phyloP scores from a whole-genome alignment of 2,113 vertebrate species.

The Embiotoca jacksoni region DNA sequence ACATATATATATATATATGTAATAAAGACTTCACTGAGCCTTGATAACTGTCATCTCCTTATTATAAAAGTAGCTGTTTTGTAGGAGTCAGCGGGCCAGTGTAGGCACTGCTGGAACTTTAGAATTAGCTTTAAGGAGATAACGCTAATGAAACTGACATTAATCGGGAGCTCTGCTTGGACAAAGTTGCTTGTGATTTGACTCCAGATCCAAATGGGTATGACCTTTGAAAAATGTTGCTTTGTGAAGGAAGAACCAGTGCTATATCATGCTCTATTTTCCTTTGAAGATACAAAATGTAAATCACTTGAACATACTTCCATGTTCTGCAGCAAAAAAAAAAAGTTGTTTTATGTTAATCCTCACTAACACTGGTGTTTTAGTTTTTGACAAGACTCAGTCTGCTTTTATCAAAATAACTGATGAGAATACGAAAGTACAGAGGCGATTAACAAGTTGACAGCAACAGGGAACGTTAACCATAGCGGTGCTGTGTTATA shows the following conservation, averaged over 20 bases:
- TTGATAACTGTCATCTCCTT: slow-evolving; percentile 21
- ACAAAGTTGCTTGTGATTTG: slow-evolving; percentile 13
- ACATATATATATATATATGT: slow-evolving; percentile 6
- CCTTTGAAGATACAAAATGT: not conserved
- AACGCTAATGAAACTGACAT: slow-evolving; percentile 53
- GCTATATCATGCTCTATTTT: not conserved
- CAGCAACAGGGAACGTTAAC: too few species aligned
- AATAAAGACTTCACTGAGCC: slow-evolving; percentile 14
- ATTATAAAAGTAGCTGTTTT: slow-evolving; percentile 29
- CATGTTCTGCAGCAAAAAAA: too few species aligned
- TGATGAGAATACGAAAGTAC: too few species aligned
- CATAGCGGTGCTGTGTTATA: too few species aligned
- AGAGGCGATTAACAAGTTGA: too few species aligned
- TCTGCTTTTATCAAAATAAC: too few species aligned
- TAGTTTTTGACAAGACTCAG: too few species aligned
- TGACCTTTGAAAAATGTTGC: slow-evolving; percentile 36
- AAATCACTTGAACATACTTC: too few species aligned
- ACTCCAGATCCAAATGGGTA: slow-evolving; percentile 16
- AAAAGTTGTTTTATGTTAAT: too few species aligned
- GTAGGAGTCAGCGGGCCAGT: slow-evolving; percentile 13
- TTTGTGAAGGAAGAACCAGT: slow-evolving; percentile 6
- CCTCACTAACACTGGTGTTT: too few species aligned
- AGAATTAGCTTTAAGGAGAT: slow-evolving; percentile 32
- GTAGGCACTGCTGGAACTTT: slow-evolving; percentile 20
- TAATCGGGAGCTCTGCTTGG: slow-evolving; percentile 21